phyloP scores from a whole-genome alignment of 2,888 invertebrate genomes.

The Eurytoma adleriae region DNA sequence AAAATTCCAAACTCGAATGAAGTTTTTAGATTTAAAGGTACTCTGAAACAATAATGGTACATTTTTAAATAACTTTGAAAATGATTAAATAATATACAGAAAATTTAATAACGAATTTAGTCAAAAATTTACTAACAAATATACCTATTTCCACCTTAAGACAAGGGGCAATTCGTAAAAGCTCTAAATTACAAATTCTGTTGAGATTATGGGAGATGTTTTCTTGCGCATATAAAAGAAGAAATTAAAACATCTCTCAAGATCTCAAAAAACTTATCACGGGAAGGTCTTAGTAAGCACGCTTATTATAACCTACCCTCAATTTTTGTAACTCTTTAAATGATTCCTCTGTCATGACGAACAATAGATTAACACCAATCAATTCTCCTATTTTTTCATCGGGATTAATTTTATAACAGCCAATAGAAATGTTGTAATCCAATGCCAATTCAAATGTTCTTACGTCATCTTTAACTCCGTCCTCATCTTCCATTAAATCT shows the following conservation, averaged over 20 bases:
- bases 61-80: no score
- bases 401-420: constrained; percentile 69
- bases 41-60: constrained; percentile 29
- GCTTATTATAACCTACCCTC: constrained; percentile 26
- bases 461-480: constrained; percentile 56
- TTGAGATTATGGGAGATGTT: no score
- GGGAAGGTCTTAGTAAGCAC: no score
- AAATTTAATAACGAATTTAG: no score
- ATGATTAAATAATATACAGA: no score
- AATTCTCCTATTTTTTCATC: constrained; percentile 67
- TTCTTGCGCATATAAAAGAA: no score
- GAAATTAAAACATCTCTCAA: no score
- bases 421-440: constrained; percentile 66
- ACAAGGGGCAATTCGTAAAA: no score
- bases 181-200: no score
- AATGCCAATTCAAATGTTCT: constrained; percentile 65
- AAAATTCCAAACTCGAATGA: constrained; percentile 46
- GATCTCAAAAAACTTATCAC: no score
- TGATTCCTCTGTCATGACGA: constrained; percentile 46
- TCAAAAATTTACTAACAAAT: no score
- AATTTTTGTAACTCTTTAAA: constrained; percentile 3
- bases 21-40: constrained; percentile 42
- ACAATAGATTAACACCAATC: constrained; percentile 71
- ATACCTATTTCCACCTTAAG: no score
- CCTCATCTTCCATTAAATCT: constrained; percentile 57